phyloP scores from a whole-genome alignment of 64 coral and sea anemone genomes.

The Dendrophyllia cribrosa region DNA sequence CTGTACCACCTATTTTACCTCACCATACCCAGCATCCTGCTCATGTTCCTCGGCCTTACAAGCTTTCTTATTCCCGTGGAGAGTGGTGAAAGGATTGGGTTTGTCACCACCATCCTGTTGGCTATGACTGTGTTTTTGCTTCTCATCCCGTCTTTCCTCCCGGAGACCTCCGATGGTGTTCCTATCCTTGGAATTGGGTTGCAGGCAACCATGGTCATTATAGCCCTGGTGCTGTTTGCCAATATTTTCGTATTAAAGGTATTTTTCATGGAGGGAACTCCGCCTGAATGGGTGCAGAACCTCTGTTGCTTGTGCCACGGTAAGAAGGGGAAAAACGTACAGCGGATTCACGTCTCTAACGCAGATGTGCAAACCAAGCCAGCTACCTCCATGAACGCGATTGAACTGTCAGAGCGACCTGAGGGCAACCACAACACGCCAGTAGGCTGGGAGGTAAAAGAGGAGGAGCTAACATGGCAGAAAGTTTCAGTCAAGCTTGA shows the following conservation, averaged over 20 bases:
- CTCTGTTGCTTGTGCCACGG: not conserved
- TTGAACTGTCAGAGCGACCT: conserved; percentile 22
- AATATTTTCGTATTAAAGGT: conserved; percentile 59
- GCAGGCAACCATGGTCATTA: conserved; percentile 28
- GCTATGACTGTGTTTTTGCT: conserved; percentile 69
- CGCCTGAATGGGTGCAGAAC: conserved; percentile 33
- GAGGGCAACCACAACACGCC: not conserved
- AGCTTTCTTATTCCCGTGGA: conserved; percentile 66
- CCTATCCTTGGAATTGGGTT: conserved; percentile 55
- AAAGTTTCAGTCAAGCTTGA: conserved; percentile 35
- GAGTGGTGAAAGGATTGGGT: conserved; percentile 73
- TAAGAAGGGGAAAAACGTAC: not conserved
- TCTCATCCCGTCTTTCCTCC: conserved; percentile 55
- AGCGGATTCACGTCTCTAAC: not conserved
- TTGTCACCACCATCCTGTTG: conserved; percentile 67
- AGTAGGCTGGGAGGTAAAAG: not conserved
- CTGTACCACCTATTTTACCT: conserved; percentile 50
- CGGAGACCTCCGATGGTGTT: conserved; percentile 58
- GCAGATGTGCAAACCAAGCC: not conserved
- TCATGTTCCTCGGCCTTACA: conserved; percentile 11
- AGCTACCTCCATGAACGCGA: conserved; percentile 3
- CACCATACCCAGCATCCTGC: conserved; percentile 25
- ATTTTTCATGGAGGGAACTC: conserved; percentile 42
- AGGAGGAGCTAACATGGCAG: conserved; percentile 38
- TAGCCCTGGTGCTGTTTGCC: conserved; percentile 2